Percentiles rank a stretch among this genome's conserved stretches.
Evolutionary conservation across 1,140 invertebrate genomes (phyloP).

Genomic region (Lamellibrachia luymesi): DNA sequence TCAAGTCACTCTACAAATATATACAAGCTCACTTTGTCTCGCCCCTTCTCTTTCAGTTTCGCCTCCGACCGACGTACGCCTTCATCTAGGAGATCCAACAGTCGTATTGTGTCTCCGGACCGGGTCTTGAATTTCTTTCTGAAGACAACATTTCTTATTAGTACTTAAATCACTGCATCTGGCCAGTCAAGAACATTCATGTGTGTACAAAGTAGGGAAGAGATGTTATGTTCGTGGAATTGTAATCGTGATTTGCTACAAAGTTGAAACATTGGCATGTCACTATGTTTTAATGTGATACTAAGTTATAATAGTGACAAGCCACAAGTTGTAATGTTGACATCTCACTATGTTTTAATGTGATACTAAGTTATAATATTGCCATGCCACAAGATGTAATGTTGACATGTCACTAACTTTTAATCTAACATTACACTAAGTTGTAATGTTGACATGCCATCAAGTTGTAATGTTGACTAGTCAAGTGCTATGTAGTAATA

Average conservation of each 20-base stretch:
- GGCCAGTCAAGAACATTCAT: neutral
- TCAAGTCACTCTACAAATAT: no score
- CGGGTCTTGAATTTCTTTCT: conserved; percentile 97
- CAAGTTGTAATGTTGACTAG: neutral
- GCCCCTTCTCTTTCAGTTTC: conserved; percentile 86
- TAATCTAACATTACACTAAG: neutral
- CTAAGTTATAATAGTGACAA: no score
- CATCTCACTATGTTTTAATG: no score
- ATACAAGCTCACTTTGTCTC: conserved; percentile 68
- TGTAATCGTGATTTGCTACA: neutral
- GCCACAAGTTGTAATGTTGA: no score
- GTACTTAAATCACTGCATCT: neutral
- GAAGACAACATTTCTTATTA: conserved; percentile 8
- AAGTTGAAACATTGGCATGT: neutral
- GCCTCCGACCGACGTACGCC: conserved; percentile 80
- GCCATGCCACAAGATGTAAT: neutral
- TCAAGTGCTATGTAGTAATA: no score
- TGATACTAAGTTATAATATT: neutral
- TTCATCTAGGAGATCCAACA: conserved; percentile 91
- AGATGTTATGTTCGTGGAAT: neutral
- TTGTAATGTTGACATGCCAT: neutral
- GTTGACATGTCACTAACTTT: no score
- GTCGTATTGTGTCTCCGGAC: conserved; percentile 91
- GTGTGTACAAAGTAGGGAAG: no score
- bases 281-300: no score